Percentiles rank a stretch among this genome's conserved stretches.
phyloP scores from a whole-genome alignment of 2,888 invertebrate species.

The Tinea semifulvella region DNA sequence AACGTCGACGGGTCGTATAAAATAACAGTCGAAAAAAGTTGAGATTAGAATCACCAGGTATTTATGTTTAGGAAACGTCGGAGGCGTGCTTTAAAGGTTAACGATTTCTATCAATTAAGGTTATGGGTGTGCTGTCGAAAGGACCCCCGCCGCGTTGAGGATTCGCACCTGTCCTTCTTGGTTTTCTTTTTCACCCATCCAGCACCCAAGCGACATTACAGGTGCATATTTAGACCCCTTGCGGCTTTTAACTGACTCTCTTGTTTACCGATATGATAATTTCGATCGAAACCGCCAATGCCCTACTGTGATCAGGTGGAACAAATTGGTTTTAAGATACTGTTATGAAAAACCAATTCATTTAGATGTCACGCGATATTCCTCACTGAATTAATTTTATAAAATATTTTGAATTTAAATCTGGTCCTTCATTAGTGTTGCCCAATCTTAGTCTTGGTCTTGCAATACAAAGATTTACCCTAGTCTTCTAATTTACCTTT shows the following conservation, averaged over 20 bases:
- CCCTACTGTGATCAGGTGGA: slow-evolving; percentile 57
- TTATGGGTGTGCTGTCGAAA: slow-evolving; percentile 46
- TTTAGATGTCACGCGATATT: slow-evolving; percentile 28
- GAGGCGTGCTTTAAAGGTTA: slow-evolving; percentile 58
- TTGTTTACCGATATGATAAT: slow-evolving; percentile 55
- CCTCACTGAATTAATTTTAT: too few species aligned
- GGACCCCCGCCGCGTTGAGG: slow-evolving; percentile 52
- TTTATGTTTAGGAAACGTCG: slow-evolving; percentile 58
- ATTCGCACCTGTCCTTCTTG: slow-evolving; percentile 56
- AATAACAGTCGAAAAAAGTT: slow-evolving; percentile 50
- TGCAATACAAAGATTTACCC: too few species aligned
- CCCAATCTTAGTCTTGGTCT: too few species aligned
- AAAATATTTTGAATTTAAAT: too few species aligned
- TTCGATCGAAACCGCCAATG: slow-evolving; percentile 56
- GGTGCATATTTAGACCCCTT: slow-evolving; percentile 32
- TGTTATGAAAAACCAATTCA: slow-evolving; percentile 41
- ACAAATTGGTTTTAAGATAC: slow-evolving; percentile 40
- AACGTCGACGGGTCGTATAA: slow-evolving; percentile 36
- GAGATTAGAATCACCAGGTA: slow-evolving; percentile 57
- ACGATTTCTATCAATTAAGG: slow-evolving; percentile 67
- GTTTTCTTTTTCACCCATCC: slow-evolving; percentile 48
- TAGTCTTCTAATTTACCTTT: too few species aligned
- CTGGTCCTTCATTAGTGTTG: too few species aligned
- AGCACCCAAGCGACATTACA: slow-evolving; percentile 43
- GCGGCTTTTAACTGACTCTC: slow-evolving; percentile 17